Evolutionary conservation across 2,113 vertebrate species (phyloP).

Genomic region (Pachypanchax playfairii): DNA sequence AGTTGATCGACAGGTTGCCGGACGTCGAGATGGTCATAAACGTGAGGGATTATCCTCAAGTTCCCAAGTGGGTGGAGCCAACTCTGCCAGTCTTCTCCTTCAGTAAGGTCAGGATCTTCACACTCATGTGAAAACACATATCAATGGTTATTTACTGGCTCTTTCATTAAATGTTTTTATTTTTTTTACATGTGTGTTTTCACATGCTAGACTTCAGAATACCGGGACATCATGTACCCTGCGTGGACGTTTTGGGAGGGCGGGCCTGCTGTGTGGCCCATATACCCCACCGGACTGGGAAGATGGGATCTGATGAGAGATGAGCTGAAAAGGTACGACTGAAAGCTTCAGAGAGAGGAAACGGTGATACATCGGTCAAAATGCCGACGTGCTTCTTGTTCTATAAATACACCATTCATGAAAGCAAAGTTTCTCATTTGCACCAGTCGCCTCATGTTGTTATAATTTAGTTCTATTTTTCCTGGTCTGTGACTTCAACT

Average conservation of each 20-base stretch:
- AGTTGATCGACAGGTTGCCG: constrained; percentile 86
- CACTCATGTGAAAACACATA: neutral
- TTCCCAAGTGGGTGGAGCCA: constrained; percentile 89
- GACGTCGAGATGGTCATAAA: constrained; percentile 96
- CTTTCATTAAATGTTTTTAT: neutral
- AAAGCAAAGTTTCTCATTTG: too few relatives aligned
- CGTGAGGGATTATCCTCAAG: constrained; percentile 95
- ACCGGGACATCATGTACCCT: constrained; percentile 97
- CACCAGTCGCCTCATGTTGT: too few relatives aligned
- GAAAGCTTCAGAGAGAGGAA: too few relatives aligned
- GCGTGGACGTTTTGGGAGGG: constrained; percentile 99
- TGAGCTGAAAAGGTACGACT: constrained; percentile 87
- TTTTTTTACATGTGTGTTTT: constrained; percentile 13
- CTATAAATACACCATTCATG: too few relatives aligned
- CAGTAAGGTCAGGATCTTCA: constrained; percentile 87
- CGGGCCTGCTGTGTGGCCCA: constrained; percentile 97
- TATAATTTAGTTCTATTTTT: too few relatives aligned
- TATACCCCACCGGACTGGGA: constrained; percentile 95
- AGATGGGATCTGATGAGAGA: constrained; percentile 97
- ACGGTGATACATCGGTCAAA: too few relatives aligned
- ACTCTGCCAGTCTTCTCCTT: constrained; percentile 92
- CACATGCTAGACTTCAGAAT: constrained; percentile 87
- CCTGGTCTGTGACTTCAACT: too few relatives aligned
- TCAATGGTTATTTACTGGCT: neutral
- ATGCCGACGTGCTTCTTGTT: too few relatives aligned